A percentile compares a stretch with the other conserved stretches of the same genome.
Conservation (phyloP, 2,797 vertebrate species). For the Anguilla anguilla region DNA sequence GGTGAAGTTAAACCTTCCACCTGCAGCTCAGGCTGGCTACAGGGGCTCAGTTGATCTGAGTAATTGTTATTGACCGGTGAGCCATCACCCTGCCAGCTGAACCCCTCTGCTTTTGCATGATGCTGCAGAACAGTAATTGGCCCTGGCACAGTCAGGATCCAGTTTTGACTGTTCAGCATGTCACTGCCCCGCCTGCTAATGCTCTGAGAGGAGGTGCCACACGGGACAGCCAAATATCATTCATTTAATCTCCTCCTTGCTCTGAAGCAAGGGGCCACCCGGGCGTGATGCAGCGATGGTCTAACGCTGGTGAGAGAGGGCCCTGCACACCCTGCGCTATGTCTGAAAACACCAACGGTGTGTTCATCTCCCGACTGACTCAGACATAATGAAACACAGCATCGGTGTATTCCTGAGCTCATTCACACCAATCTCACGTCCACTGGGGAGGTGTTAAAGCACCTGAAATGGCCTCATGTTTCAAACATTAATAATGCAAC, state of each 20-base stretch:
- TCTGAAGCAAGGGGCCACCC: neutral
- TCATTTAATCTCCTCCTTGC: neutral
- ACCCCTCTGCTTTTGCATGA: neutral
- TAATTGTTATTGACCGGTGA: neutral
- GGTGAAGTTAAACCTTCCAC: neutral
- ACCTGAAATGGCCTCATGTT: neutral
- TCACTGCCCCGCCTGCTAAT: neutral
- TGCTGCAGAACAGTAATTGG: neutral
- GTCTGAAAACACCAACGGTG: neutral
- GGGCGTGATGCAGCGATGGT: neutral
- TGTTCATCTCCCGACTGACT: neutral
- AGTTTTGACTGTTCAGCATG: neutral
- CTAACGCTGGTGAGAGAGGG: neutral
- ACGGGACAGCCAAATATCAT: neutral
- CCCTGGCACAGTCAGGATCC: too few species aligned
- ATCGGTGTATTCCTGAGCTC: neutral
- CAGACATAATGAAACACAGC: neutral
- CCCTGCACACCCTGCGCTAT: neutral
- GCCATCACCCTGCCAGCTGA: neutral
- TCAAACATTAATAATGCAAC: neutral
- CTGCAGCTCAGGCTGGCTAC: neutral
- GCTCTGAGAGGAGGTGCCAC: neutral
- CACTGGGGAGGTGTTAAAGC: neutral
- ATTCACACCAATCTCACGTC: neutral
- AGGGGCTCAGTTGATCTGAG: neutral